These are phyloP conservation scores for Plebejus argus DNA, from an alignment of 2,888 invertebrate genomes.

Conservation along the genomic window DNA sequence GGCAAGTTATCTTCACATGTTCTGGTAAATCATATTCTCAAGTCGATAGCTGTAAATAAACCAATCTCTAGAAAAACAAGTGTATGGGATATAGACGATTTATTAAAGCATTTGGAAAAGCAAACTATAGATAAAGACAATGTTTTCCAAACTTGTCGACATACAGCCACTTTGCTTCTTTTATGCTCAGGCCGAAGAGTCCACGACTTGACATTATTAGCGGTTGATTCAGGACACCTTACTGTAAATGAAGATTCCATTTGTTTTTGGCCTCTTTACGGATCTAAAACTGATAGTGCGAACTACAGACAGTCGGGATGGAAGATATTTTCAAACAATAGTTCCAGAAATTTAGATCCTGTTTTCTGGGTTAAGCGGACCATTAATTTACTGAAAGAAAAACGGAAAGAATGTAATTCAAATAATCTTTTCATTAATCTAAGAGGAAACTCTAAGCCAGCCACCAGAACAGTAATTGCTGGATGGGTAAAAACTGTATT, in stretches of 20 bases:
- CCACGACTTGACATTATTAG: too few relatives aligned
- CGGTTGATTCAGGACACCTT: too few relatives aligned
- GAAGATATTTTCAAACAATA: conserved; percentile 2
- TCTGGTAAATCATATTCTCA: too few relatives aligned
- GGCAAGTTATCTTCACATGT: too few relatives aligned
- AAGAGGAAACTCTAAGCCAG: neutral
- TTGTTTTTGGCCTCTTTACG: conserved; percentile 21
- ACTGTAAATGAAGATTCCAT: too few relatives aligned
- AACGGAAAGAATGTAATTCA: neutral
- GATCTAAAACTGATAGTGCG: conserved; percentile 19
- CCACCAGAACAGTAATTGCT: neutral
- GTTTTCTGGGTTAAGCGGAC: neutral
- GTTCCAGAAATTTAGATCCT: neutral
- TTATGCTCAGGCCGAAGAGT: neutral
- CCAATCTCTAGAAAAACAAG: neutral
- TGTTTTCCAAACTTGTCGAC: neutral
- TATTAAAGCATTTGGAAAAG: neutral
- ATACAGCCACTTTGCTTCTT: neutral
- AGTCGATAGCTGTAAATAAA: too few relatives aligned
- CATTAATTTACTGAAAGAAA: neutral
- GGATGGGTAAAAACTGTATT: conserved; percentile 12
- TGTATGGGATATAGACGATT: conserved; percentile 11
- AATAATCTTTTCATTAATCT: conserved; percentile 1
- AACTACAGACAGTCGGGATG: conserved; percentile 16
- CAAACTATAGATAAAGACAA: neutral